Conservation (phyloP, 2,113 vertebrate species). For the Cyphomyrus discorhynchus region DNA sequence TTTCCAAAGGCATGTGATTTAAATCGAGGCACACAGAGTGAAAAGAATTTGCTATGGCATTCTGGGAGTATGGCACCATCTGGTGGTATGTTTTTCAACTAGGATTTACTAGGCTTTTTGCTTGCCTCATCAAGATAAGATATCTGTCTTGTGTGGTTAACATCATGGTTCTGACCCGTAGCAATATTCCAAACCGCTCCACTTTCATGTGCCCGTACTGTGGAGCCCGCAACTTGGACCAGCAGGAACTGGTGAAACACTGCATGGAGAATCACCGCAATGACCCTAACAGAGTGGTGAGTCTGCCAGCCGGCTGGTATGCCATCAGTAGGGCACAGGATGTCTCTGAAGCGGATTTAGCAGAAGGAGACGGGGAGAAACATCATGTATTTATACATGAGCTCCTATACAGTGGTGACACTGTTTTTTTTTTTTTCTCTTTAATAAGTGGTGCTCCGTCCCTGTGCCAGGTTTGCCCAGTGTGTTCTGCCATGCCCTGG, state of each 20-base stretch:
- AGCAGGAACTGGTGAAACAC: conserved; percentile 89
- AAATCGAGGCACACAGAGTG: neutral
- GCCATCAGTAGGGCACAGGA: neutral
- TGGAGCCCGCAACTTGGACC: conserved; percentile 83
- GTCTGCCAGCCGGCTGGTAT: neutral
- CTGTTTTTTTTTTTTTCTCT: neutral
- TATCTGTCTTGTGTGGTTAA: neutral
- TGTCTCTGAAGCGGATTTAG: neutral
- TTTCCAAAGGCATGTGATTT: neutral
- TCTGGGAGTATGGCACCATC: neutral
- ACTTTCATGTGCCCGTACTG: conserved; percentile 89
- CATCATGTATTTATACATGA: neutral
- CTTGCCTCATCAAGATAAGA: neutral
- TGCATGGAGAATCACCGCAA: conserved; percentile 90
- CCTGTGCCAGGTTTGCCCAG: conserved; percentile 77
- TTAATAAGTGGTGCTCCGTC: neutral
- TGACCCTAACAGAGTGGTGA: conserved; percentile 86
- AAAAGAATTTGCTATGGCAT: neutral
- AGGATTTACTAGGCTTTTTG: neutral
- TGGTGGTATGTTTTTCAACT: neutral
- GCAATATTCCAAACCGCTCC: conserved; percentile 88
- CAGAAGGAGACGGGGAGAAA: neutral
- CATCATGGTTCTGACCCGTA: conserved; percentile 31
- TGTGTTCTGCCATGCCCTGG: conserved; percentile 96
- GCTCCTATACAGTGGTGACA: neutral